Base-by-base conservation (phyloP, 2,113 vertebrate genomes). In the Lipotes vexillifer region DNA sequence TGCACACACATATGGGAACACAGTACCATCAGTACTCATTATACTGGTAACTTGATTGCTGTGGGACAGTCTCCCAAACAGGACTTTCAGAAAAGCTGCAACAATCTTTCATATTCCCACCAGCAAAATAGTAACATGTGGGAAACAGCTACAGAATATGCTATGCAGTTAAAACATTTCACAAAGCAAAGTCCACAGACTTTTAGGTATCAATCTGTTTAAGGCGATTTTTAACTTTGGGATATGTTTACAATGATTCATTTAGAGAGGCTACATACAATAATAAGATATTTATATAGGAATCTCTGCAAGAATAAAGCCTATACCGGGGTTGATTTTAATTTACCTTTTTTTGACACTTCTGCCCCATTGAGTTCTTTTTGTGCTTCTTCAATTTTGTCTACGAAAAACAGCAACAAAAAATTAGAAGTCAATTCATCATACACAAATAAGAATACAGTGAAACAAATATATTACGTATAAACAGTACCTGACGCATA, bases 331-430 rank as follows among this genome's bases (percentile, higher is more conserved):
- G 21, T 27, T 82, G 25, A 27, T 20, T 90, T 97, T 93, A 25
- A 85, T 90, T 98, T 99, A 99, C 99, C 99, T 99, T 99, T 99
- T 98, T 99, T 99, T 97, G 99, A 98, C 95, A 98, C 99, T 98
- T 99, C 99, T 91, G 99, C 99, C 94, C 99, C 99, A 97, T 99
- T 99, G 55, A 99, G 99, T 98, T 99, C 99, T 97, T 99, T 99
- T 98, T 99, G 99, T 98, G 99, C 99, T 98, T 99, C 99, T 98
- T 99, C 99, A 96, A 99, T 99, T 99, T 99, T 99, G 97, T 99
- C 99, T 99, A 23, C 98, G 98, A 90, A 99, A 77, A 95, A 87
- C 7, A 94, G 88, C 63, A 95, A 46, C 55, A 83, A 71, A 95
- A 71, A 36, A 44, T 36, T 36, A 59, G 46, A 36, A 77, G 66